Evolutionary conservation across 2,888 invertebrate species (phyloP), one percentile per base, ranked within the genome.

Genomic region (Caenorhabditis auriculariae): DNA sequence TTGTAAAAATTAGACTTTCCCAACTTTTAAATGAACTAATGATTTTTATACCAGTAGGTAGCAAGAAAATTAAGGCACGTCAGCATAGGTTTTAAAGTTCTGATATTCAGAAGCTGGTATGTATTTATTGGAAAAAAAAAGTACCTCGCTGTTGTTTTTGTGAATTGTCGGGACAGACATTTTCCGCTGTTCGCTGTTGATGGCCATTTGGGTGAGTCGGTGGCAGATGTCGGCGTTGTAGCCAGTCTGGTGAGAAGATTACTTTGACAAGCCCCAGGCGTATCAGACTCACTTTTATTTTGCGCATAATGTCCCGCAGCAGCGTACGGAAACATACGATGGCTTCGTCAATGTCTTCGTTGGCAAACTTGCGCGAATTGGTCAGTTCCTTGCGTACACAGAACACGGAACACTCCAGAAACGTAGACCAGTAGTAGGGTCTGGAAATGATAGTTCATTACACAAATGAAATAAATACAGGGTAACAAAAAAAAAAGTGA

Each of bases 391-490:
- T 62, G 44, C 77, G 66, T 35, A 74, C 50, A 44, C 70, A 62
- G 53, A 60, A 75, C 27, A 77, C 71, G 21, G 72, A 66, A 49
- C 75, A 76, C 41, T 77, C 77, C 24, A 73, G 68, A 50, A 76
- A 77, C 6, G 66, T 66, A 23, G 70, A 67, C 77, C 77, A 77
- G 56, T 75, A 77, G 53, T 72, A 74, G 24, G 69, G 64, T 46
- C 73, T 70, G 37, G 17, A 17, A 43, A 27, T 35, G 23, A 29
- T 28, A 4, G 17, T 4, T 37, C n/a, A 43, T 37, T n/a, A 6
- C 7, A 23, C 17, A 4, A n/a, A 21, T 27, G 26, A 5, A 44
- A 44, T 3, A 44, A 4, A 24, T 44, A 24, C 5, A 44, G 44
- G 44, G n/a, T n/a, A n/a, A n/a, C 28, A 24, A 39, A 44, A 4